phyloP scores from a whole-genome alignment of 2,113 vertebrate species.

The Polyodon spathula region DNA sequence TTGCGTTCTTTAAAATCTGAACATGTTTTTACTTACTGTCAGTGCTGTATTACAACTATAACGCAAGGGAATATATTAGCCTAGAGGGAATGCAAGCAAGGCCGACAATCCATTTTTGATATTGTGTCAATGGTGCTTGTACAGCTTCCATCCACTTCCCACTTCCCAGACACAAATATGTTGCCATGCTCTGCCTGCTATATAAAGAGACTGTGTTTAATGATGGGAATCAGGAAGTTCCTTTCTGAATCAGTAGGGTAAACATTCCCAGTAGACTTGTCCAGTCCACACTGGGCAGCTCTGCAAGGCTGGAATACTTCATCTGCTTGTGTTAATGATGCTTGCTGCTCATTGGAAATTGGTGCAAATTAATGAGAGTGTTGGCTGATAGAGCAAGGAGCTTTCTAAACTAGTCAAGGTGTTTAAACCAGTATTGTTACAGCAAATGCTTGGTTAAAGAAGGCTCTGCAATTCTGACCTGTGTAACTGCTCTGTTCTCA shows the following conservation, averaged over 20 bases:
- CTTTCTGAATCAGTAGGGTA: background rate
- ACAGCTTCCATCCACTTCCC: too few species aligned
- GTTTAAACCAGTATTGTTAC: constrained; percentile 8
- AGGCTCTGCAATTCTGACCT: background rate
- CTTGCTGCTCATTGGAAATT: constrained; percentile 14
- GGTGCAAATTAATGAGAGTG: constrained; percentile 12
- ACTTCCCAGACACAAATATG: too few species aligned
- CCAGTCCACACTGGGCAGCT: constrained; percentile 1
- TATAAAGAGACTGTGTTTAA: background rate
- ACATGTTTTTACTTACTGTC: too few species aligned
- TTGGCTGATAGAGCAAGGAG: constrained; percentile 1
- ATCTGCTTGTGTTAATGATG: constrained; percentile 10
- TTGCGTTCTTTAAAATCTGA: too few species aligned
- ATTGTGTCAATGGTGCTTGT: too few species aligned
- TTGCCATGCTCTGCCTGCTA: background rate
- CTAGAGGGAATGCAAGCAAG: too few species aligned
- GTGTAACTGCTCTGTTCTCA: background rate
- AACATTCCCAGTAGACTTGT: constrained; percentile 5
- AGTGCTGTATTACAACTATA: too few species aligned
- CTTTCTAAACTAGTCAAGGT: constrained; percentile 6
- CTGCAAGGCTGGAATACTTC: constrained; percentile 5
- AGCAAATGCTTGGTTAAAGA: constrained; percentile 1
- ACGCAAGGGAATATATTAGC: too few species aligned
- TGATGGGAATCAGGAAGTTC: background rate
- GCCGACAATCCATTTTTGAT: too few species aligned